A percentile compares a stretch with the other conserved stretches of the same genome.
These are phyloP conservation scores for Microdon myrmicae DNA, from an alignment of 2,888 invertebrate species.

Conservation along the genomic window DNA sequence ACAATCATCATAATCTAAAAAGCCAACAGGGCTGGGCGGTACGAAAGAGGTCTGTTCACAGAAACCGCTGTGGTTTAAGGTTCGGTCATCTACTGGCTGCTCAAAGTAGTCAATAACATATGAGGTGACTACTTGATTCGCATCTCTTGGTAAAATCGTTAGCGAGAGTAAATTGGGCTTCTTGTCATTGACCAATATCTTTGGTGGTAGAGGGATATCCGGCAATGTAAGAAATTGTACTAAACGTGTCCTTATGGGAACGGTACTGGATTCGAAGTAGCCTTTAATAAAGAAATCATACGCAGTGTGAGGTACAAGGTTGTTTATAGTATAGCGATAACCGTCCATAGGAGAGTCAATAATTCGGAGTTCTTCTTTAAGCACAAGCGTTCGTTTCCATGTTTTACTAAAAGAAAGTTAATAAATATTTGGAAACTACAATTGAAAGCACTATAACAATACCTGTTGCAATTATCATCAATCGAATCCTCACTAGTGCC, in stretches of 20 bases:
- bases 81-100: slow-evolving; percentile 59
- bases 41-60: slow-evolving; percentile 60
- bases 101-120: slow-evolving; percentile 63
- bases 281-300: slow-evolving; percentile 82
- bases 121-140: slow-evolving; percentile 61
- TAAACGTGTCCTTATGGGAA: slow-evolving; percentile 66
- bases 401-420: slow-evolving; percentile 53
- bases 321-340: slow-evolving; percentile 61
- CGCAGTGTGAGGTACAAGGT: slow-evolving; percentile 74
- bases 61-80: slow-evolving; percentile 69
- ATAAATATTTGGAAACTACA: not conserved
- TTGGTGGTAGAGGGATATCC: slow-evolving; percentile 68
- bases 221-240: slow-evolving; percentile 70
- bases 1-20: slow-evolving; percentile 61
- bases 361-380: slow-evolving; percentile 53
- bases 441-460: not conserved
- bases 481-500: not conserved
- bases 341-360: slow-evolving; percentile 58
- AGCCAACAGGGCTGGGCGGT: slow-evolving; percentile 45
- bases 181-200: slow-evolving; percentile 57
- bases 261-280: slow-evolving; percentile 62
- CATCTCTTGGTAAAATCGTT: slow-evolving; percentile 71
- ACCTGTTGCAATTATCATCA: slow-evolving; percentile 55
- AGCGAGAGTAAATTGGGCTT: slow-evolving; percentile 66
- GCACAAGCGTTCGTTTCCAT: slow-evolving; percentile 59